A percentile compares a stretch with the other conserved stretches of the same genome.
These are phyloP conservation scores for Tethya wilhelma DNA, from an alignment of 37 sponge, comb jelly and placozoan genomes.

Conservation along the genomic window DNA sequence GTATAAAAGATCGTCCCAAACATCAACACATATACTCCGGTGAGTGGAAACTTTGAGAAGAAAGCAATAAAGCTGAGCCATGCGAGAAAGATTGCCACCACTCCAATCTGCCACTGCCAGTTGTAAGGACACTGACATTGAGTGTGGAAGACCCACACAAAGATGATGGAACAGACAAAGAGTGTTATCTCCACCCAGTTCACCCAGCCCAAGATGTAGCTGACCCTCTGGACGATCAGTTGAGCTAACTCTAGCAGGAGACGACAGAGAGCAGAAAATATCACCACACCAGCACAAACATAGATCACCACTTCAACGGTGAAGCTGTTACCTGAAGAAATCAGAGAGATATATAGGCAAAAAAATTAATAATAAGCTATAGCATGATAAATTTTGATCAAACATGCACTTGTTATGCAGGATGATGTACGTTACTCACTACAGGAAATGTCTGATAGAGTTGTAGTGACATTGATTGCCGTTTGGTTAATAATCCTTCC, in stretches of 20 bases:
- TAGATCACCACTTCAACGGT: neutral
- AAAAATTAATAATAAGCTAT: too few relatives aligned
- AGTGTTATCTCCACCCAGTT: constrained; percentile 64
- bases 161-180: constrained; percentile 49
- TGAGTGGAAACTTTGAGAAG: constrained; percentile 74
- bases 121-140: constrained; percentile 42
- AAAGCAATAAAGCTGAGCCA: constrained; percentile 90
- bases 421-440: too few relatives aligned
- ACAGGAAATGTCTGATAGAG: too few relatives aligned
- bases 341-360: neutral
- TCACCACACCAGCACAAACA: constrained; percentile 30
- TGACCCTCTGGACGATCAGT: constrained; percentile 27
- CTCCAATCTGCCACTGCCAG: constrained; percentile 94
- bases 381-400: too few relatives aligned
- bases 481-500: too few relatives aligned
- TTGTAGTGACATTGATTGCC: too few relatives aligned
- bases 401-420: too few relatives aligned
- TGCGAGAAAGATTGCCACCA: constrained; percentile 75
- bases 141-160: constrained; percentile 44
- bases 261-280: constrained; percentile 48
- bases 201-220: constrained; percentile 57
- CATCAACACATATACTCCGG: constrained; percentile 96
- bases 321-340: neutral
- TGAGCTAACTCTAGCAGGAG: constrained; percentile 68
- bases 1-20: constrained; percentile 89